A percentile compares a stretch with the other conserved stretches of the same genome.
Evolutionary conservation across 1,140 invertebrate species (phyloP).

Genomic region (Rhopalosiphum maidis): DNA sequence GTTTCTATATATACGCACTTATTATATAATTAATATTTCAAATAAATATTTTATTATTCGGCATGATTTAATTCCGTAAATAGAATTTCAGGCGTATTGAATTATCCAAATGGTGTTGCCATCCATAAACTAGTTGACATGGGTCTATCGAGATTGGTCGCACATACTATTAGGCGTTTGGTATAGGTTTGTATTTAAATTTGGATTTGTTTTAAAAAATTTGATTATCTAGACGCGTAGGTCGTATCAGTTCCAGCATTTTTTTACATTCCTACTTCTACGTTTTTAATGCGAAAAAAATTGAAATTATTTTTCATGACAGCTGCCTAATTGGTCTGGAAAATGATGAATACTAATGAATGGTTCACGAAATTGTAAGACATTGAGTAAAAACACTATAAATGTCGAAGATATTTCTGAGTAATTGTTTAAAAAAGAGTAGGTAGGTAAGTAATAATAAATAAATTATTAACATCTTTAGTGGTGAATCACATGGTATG

Average conservation of each 20-base stretch:
- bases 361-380: not conserved
- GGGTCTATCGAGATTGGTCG: not conserved
- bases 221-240: not conserved
- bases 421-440: not conserved
- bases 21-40: not conserved
- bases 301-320: not conserved
- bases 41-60: not conserved
- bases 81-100: not conserved
- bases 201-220: not conserved
- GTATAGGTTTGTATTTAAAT: not conserved
- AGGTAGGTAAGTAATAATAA: not conserved
- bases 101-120: not conserved
- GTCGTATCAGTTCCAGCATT: not conserved
- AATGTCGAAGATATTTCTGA: not conserved
- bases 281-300: not conserved
- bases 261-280: not conserved
- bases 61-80: not conserved
- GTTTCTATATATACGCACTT: not conserved
- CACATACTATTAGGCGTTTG: not conserved
- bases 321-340: not conserved
- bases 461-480: slow-evolving; percentile 14
- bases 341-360: not conserved
- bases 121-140: not conserved
- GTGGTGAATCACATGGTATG: not conserved
- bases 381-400: not conserved